Conservation (phyloP, 2,797 vertebrate genomes). For the Coracias cyanogaster region DNA sequence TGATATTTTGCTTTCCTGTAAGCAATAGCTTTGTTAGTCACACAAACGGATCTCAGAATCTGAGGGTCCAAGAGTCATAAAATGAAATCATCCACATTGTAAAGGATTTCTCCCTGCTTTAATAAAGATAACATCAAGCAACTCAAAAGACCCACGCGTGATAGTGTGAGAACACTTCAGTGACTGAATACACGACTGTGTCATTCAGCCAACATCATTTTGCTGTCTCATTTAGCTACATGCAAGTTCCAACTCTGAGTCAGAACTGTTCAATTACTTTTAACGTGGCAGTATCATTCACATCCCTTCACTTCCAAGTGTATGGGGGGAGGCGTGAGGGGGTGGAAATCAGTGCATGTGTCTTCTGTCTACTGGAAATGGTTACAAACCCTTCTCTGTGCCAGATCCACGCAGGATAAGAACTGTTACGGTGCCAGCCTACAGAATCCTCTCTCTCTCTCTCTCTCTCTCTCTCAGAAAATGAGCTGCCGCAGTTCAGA, state of each 20-base stretch:
- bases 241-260: neutral
- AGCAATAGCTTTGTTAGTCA: neutral
- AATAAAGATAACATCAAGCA: neutral
- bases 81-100: neutral
- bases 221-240: constrained; percentile 4
- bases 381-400: neutral
- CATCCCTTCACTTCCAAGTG: neutral
- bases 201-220: neutral
- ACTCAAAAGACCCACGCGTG: neutral
- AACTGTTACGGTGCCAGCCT: neutral
- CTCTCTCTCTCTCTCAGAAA: neutral
- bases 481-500: neutral
- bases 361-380: neutral
- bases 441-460: neutral
- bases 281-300: neutral
- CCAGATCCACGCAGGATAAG: neutral
- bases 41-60: neutral
- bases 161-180: neutral
- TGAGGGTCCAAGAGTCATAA: neutral
- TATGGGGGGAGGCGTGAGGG: neutral
- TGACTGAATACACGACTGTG: neutral
- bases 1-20: neutral
- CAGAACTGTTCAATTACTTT: constrained; percentile 29
- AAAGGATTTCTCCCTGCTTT: neutral
- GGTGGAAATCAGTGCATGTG: neutral